Conservation (phyloP, 2,888 invertebrate genomes). For the Sylvicola cinctus region DNA sequence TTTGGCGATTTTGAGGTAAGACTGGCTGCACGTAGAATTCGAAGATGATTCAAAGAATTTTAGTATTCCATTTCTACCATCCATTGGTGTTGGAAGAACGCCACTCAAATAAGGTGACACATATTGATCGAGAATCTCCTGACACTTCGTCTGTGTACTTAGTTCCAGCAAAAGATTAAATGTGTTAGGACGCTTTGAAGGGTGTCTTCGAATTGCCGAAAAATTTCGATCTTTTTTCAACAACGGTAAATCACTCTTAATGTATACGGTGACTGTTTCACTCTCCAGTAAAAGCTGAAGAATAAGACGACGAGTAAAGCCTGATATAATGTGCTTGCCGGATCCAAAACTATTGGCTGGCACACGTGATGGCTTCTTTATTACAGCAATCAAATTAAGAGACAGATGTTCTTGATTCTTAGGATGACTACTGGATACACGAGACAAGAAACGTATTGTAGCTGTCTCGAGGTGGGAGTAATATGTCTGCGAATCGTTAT, state of each 20-base stretch:
- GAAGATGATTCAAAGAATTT: too few species aligned
- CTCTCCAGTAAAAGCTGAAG: constrained; percentile 70
- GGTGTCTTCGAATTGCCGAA: constrained; percentile 30
- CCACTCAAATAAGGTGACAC: constrained; percentile 15
- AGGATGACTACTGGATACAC: constrained; percentile 67
- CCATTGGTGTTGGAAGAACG: background rate
- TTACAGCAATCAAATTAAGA: constrained; percentile 35
- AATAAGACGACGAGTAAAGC: constrained; percentile 70
- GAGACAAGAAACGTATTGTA: constrained; percentile 62
- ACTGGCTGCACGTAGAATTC: too few species aligned
- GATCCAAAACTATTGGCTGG: constrained; percentile 11
- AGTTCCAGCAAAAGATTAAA: constrained; percentile 50
- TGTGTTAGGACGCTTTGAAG: constrained; percentile 50
- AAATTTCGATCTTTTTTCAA: constrained; percentile 17
- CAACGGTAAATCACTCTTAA: constrained; percentile 28
- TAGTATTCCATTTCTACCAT: too few species aligned
- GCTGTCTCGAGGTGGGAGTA: constrained; percentile 48
- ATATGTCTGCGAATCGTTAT: constrained; percentile 8
- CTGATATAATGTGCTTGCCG: constrained; percentile 42
- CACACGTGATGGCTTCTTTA: constrained; percentile 12
- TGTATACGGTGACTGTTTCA: constrained; percentile 60
- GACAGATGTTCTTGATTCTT: constrained; percentile 69
- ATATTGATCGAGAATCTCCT: constrained; percentile 47
- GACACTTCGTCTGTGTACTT: constrained; percentile 54
- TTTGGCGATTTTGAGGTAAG: too few species aligned